Percentiles rank a stretch among this genome's conserved stretches.
These are phyloP conservation scores for Sylvietta virens DNA, from an alignment of 2,113 vertebrate species.

Conservation along the genomic window DNA sequence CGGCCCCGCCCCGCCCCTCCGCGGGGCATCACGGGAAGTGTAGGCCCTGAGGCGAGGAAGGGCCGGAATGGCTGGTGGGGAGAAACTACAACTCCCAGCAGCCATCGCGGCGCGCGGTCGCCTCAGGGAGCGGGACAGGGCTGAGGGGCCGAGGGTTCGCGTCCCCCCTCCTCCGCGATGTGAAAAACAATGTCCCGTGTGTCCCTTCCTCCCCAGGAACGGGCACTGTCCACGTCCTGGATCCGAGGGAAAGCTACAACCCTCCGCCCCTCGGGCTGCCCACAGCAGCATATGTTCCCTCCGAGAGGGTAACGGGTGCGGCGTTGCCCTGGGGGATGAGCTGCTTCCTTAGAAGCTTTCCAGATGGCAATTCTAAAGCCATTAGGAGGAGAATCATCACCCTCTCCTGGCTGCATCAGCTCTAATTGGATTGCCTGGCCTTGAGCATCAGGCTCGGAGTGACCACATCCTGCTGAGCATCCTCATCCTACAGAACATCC, in stretches of 20 bases:
- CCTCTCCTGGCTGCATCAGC: not conserved
- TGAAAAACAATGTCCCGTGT: not conserved
- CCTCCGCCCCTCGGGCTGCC: not conserved
- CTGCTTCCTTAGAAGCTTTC: not conserved
- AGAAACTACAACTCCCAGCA: slow-evolving; percentile 25
- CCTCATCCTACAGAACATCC: fast-evolving
- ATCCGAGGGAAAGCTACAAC: fast-evolving
- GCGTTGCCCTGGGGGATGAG: fast-evolving
- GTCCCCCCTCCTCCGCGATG: not conserved
- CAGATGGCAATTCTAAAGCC: not conserved
- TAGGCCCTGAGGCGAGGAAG: fast-evolving
- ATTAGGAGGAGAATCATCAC: not conserved
- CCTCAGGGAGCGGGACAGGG: fast-evolving
- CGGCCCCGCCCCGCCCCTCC: not conserved
- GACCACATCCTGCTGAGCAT: not conserved
- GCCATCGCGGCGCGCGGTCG: not conserved
- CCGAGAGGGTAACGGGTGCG: not conserved
- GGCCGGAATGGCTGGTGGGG: fast-evolving
- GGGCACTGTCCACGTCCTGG: fast-evolving
- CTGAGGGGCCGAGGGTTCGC: fast-evolving
- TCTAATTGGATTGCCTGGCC: not conserved
- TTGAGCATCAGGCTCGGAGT: fast-evolving
- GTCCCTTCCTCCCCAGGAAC: fast-evolving
- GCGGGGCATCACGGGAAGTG: not conserved
- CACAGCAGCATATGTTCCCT: fast-evolving